phyloP scores from a whole-genome alignment of 1,140 invertebrate species.

The Aplysia californica region DNA sequence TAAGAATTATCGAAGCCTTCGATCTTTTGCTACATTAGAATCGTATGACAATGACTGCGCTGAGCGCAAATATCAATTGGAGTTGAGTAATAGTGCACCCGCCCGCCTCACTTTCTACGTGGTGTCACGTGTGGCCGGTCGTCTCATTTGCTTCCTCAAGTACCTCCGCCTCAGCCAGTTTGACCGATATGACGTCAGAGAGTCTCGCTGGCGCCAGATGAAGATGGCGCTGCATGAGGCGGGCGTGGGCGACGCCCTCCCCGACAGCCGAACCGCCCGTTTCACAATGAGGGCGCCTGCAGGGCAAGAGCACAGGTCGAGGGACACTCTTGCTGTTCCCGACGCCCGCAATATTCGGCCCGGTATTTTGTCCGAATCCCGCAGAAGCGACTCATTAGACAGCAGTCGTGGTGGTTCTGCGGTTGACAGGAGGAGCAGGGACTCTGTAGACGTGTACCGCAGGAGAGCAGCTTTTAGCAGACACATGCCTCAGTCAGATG shows the following conservation, averaged over 20 bases:
- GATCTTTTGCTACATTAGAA: neutral
- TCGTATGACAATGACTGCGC: neutral
- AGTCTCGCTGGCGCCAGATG: neutral
- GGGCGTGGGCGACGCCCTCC: neutral
- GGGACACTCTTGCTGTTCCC: too few species aligned
- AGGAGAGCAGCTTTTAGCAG: neutral
- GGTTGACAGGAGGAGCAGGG: neutral
- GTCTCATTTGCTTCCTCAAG: neutral
- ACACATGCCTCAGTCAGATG: too few species aligned
- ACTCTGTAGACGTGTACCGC: neutral
- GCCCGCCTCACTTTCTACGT: neutral
- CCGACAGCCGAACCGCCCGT: neutral
- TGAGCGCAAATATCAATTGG: neutral
- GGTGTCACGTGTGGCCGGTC: neutral
- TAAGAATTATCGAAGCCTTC: neutral
- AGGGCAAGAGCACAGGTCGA: neutral
- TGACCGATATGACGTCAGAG: neutral
- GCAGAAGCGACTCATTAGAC: neutral
- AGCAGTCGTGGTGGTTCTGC: neutral
- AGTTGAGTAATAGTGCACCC: neutral
- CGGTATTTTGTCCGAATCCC: neutral
- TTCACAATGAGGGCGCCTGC: neutral
- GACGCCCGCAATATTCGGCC: neutral
- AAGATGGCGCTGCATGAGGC: neutral
- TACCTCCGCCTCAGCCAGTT: neutral